Evolutionary conservation across 2,113 vertebrate genomes (phyloP), one percentile per base, ranked within the genome.

Genomic region (Rutilus rutilus): DNA sequence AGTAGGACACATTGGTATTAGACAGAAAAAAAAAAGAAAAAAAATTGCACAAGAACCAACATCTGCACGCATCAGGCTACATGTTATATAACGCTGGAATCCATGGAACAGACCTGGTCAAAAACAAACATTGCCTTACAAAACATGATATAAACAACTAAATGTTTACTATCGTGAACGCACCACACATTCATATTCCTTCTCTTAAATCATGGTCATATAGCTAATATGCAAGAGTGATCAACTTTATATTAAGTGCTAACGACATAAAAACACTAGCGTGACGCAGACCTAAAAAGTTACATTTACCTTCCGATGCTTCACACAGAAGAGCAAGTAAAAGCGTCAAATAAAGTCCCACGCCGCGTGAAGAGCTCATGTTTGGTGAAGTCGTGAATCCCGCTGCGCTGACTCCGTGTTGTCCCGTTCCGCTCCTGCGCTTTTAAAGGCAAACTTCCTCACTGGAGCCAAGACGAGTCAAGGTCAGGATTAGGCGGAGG

Each of bases 301-400:
- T 21, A 7, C 5, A 23, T 65, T n/a, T 87, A 87, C 86, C 67
- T 75, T 80, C 45, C 1, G 4, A n/a, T 36, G 82, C 65, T 1
- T n/a, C 73, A 39, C 71, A 76, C 10, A 67, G 6, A 30, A 81
- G 12, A 25, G 79, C 57, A 14, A 59, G 19, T 5, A 74, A 36
- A 19, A 87, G n/a, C 21, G 78, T 21, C 54, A 84, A 64, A 76
- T 42, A 30, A 64, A 73, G 30, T 45, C 77, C 84, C 1, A 67
- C 3, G 62, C 1, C 64, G 45, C 19, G 25, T 33, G 45, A n/a
- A 25, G 30, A 25, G 2, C 15, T 30, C 86, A 87, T 87, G 64
- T 6, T 52, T 11, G 12, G 21, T 8, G 64, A 30, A 67, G 6
- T 21, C 3, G 4, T 4, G 27, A 42, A 47, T 4, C 17, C n/a